phyloP scores from a whole-genome alignment of 1,140 invertebrate species.

The Drosophila mauritiana region DNA sequence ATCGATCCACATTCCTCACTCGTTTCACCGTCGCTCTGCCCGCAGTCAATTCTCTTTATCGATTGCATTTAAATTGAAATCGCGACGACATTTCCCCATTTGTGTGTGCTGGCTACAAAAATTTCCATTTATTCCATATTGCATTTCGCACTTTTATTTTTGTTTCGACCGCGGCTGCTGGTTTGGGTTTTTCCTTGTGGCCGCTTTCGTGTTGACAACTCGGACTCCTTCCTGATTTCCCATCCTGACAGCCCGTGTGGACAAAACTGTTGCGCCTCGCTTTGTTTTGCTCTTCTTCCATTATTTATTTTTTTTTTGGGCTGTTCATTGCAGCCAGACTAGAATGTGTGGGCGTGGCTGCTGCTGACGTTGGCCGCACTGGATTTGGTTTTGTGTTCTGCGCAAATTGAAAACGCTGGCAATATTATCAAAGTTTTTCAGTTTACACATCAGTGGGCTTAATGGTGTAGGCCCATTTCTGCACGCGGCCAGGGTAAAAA shows the following conservation, averaged over 20 bases:
- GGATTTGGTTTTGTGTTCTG: constrained; percentile 55
- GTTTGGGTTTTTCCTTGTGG: constrained; percentile 46
- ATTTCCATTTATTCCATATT: constrained; percentile 49
- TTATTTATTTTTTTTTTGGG: constrained; percentile 22
- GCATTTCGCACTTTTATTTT: constrained; percentile 47
- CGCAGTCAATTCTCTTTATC: constrained; percentile 44
- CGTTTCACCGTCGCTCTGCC: neutral
- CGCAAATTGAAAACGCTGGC: constrained; percentile 80
- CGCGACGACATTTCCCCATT: constrained; percentile 44
- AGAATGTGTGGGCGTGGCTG: constrained; percentile 40
- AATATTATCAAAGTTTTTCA: constrained; percentile 82
- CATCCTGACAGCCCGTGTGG: constrained; percentile 28
- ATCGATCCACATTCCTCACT: constrained; percentile 9
- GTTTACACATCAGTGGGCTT: constrained; percentile 83
- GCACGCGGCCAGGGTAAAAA: constrained; percentile 1
- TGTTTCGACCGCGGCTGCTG: constrained; percentile 25
- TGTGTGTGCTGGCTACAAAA: constrained; percentile 34
- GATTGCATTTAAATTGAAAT: constrained; percentile 55
- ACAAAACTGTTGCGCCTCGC: constrained; percentile 78
- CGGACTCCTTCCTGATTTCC: constrained; percentile 17
- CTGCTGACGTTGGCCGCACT: constrained; percentile 48
- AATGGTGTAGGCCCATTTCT: constrained; percentile 57
- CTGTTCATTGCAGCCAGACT: constrained; percentile 14
- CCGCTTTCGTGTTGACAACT: constrained; percentile 35
- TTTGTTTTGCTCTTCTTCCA: constrained; percentile 45